Percentiles rank a stretch among this genome's conserved stretches.
phyloP scores from a whole-genome alignment of 92 coral and sea anemone genomes.

The Zoanthus solanderi region DNA sequence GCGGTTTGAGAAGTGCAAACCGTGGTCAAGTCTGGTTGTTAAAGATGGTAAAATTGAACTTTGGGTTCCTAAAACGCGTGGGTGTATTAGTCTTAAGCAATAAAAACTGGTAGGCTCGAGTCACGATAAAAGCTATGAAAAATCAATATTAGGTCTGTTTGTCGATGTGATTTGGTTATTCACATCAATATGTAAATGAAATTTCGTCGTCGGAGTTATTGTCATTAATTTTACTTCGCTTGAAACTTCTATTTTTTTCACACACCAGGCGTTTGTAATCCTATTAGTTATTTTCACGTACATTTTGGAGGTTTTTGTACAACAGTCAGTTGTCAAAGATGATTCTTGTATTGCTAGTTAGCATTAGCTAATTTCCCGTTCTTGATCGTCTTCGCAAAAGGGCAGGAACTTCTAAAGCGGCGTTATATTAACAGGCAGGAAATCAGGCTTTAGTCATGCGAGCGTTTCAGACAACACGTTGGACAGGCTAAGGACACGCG shows the following conservation, averaged over 20 bases:
- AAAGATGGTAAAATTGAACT: not conserved
- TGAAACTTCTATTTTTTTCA: not conserved
- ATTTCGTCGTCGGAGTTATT: conserved; percentile 1
- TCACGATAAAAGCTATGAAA: conserved; percentile 35
- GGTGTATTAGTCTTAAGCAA: conserved; percentile 9
- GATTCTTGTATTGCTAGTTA: not conserved
- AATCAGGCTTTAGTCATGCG: conserved; percentile 51
- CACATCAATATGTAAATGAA: conserved; percentile 35
- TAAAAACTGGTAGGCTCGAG: conserved; percentile 6
- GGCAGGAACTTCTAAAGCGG: conserved; percentile 29
- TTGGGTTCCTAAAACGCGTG: conserved; percentile 1
- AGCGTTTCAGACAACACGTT: conserved; percentile 40
- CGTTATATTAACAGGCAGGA: conserved; percentile 45
- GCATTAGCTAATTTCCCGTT: conserved; percentile 9
- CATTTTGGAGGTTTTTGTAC: not conserved
- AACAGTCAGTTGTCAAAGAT: conserved; percentile 15
- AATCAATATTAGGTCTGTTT: conserved; percentile 38
- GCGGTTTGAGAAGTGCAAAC: not conserved
- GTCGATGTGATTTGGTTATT: conserved; percentile 40
- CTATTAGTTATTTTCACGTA: conserved; percentile 26
- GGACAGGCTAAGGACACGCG: conserved; percentile 49
- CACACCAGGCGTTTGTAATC: conserved; percentile 15
- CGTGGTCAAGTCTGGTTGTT: not conserved
- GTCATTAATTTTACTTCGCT: not conserved
- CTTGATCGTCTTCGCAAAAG: conserved; percentile 37